Percentiles rank a stretch among this genome's conserved stretches.
These are phyloP conservation scores for Tachina fera DNA, from an alignment of 2,888 invertebrate species.

Conservation along the genomic window DNA sequence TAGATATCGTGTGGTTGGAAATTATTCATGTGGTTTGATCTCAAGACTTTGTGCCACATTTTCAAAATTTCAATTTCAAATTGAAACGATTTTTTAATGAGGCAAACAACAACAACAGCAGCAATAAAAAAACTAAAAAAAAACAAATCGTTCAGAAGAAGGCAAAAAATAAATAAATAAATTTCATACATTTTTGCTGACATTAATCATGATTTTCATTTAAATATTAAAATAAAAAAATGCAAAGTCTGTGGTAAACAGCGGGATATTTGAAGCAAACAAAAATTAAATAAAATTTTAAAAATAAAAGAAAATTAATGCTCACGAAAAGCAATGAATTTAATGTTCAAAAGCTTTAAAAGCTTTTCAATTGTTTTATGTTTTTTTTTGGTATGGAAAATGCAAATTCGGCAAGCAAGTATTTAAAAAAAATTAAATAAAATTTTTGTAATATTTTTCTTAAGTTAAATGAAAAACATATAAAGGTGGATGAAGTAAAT, in stretches of 20 bases:
- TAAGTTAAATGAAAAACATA: no score
- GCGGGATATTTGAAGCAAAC: neutral
- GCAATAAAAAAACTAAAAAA: neutral
- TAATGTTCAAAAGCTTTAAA: no score
- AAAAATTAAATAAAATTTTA: neutral
- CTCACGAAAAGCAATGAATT: no score
- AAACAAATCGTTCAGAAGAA: neutral
- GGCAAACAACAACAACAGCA: neutral
- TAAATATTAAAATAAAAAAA: neutral
- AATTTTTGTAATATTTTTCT: no score
- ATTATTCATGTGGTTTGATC: constrained; percentile 27
- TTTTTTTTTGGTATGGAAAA: no score
- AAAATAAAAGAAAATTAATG: no score
- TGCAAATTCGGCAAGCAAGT: no score
- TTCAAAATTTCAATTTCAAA: constrained; percentile 21
- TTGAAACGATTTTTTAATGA: neutral
- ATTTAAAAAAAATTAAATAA: no score
- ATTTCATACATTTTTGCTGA: neutral
- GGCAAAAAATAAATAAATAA: neutral
- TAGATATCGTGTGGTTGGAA: constrained; percentile 36
- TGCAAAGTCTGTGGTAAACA: neutral
- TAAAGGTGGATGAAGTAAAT: no score
- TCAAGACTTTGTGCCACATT: constrained; percentile 1
- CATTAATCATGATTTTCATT: constrained; percentile 8
- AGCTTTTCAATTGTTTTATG: no score